Evolutionary conservation across 2,888 invertebrate species (phyloP), one percentile per base, ranked within the genome.

Genomic region (Sinhomidia bicolor): DNA sequence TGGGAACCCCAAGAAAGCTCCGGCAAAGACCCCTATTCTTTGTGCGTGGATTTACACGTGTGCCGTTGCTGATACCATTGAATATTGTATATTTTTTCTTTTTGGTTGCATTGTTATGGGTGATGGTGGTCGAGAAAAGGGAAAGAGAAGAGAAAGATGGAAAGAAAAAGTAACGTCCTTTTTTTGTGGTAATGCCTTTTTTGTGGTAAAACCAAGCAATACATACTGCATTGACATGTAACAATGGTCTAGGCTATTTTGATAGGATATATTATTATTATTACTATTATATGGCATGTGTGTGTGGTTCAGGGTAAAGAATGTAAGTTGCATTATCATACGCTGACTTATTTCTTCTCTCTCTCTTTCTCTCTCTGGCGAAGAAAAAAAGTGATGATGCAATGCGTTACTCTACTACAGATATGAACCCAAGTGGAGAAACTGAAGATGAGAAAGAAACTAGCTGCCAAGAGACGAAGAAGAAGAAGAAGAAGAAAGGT

Each of bases 1-100:
- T 57, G 80, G 62, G 54, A 80, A 60, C 36, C 62, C 44, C n/a
- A n/a, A n/a, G 14, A 23, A 41, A 62, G 41, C 41, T 4, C 60
- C 17, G n/a, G 32, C 32, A 78, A 54, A 57, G 54, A 57, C 14
- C 78, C 57, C 65, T 71, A 44, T 62, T 62, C 62, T 76, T 74
- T 84, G 76, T 76, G 60, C 57, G 29, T 44, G 79, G 54, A 62
- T 78, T 85, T 85, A 85, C 79, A 85, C 79, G 85, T 85, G 85
- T 78, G 51, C 14, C 17, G 14, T 20, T 57, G 14, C 6, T 57
- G 74, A 54, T 60, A 74, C 74, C 83, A 57, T 80, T 80, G 81
- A 71, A 71, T 32, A 54, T 74, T 47, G 44, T 12, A 78, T 41
- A 26, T 4, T 3, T 41, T 36, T 41, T 36, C 6, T 9, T 41